These are phyloP conservation scores for Chrysomela aeneicollis DNA, from an alignment of 2,888 invertebrate genomes.

Conservation along the genomic window DNA sequence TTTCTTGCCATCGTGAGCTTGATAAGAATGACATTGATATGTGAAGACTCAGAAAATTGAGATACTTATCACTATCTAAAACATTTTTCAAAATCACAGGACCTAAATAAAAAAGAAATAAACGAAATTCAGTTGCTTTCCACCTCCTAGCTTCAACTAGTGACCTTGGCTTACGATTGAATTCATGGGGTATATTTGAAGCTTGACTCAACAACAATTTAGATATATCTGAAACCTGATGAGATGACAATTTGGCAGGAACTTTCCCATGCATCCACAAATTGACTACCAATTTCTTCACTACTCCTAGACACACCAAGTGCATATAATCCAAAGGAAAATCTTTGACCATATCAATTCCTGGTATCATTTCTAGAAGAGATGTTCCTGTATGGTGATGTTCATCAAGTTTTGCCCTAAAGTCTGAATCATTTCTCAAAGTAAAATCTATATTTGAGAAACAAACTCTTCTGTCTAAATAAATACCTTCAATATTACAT, in stretches of 20 bases:
- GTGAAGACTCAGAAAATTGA: neutral
- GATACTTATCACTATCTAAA: neutral
- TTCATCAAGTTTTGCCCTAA: neutral
- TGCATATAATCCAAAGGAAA: too few species aligned
- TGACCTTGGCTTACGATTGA: too few species aligned
- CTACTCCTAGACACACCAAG: too few species aligned
- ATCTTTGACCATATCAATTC: conserved; percentile 1
- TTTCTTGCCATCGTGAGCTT: neutral
- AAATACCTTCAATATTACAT: conserved; percentile 10
- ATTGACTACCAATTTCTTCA: too few species aligned
- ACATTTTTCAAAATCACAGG: conserved; percentile 23
- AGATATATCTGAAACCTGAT: too few species aligned
- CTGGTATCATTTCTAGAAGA: conserved; percentile 6
- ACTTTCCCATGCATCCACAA: too few species aligned
- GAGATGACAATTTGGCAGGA: too few species aligned
- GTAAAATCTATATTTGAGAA: conserved; percentile 10
- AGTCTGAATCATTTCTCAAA: conserved; percentile 2
- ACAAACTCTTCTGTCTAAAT: conserved; percentile 1
- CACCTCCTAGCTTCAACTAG: conserved; percentile 6
- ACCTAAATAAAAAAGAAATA: conserved; percentile 32
- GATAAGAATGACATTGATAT: conserved; percentile 3
- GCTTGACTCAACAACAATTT: too few species aligned
- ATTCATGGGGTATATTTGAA: too few species aligned
- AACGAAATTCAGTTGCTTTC: conserved; percentile 36
- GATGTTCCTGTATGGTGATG: conserved; percentile 9